phyloP scores from a whole-genome alignment of 1,140 invertebrate species.

The Spodoptera frugiperda region DNA sequence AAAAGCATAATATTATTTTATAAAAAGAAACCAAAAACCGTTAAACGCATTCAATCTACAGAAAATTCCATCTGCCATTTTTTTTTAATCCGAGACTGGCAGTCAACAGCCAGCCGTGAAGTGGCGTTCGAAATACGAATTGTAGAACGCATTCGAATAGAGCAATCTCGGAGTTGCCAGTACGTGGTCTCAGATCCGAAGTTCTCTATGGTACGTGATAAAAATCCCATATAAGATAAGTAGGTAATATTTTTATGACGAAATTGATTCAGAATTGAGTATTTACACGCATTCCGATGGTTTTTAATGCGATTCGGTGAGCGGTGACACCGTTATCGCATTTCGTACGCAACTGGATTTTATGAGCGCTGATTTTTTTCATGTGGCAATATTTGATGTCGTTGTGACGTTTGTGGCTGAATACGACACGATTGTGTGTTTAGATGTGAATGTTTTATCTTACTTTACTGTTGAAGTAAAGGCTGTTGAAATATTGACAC shows the following conservation, averaged over 20 bases:
- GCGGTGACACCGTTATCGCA: constrained; percentile 23
- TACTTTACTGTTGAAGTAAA: too few relatives aligned
- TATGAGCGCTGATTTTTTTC: background rate
- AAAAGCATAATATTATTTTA: background rate
- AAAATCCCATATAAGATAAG: constrained; percentile 60
- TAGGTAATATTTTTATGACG: constrained; percentile 50
- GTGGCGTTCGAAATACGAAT: constrained; percentile 42
- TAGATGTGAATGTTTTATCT: too few relatives aligned
- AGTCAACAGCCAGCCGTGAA: constrained; percentile 15
- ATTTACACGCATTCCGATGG: constrained; percentile 45
- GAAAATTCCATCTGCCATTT: constrained; percentile 13
- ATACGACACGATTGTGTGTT: too few relatives aligned
- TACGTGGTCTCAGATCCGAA: constrained; percentile 6
- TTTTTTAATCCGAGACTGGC: constrained; percentile 18
- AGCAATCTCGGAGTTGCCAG: constrained; percentile 43
- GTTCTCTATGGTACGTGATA: constrained; percentile 66
- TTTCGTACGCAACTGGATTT: constrained; percentile 14
- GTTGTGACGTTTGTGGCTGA: too few relatives aligned
- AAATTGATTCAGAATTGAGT: constrained; percentile 57
- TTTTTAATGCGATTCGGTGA: constrained; percentile 17
- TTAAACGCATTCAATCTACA: background rate
- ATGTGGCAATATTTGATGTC: background rate
- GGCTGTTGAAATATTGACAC: too few relatives aligned
- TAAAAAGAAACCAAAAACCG: background rate
- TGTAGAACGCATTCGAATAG: constrained; percentile 45